Evolutionary conservation across 2,888 invertebrate species (phyloP).

Genomic region (Trisateles emortualis): DNA sequence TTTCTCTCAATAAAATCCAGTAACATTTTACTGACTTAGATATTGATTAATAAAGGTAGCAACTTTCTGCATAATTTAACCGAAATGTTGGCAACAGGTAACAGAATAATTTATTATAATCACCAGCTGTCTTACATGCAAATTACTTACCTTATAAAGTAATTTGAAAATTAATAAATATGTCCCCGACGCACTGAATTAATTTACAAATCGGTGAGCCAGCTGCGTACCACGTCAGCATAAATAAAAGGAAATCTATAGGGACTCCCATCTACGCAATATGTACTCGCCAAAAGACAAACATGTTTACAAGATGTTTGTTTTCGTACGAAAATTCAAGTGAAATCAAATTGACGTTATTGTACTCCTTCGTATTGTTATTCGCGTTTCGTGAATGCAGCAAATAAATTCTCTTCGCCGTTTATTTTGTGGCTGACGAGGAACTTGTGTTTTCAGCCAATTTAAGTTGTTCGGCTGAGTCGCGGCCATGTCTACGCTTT

Average conservation of each 20-base stretch:
- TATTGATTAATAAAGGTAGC: background rate
- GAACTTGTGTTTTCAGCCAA: constrained; percentile 65
- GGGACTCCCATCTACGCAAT: constrained; percentile 23
- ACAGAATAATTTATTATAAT: constrained; percentile 11
- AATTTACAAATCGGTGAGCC: constrained; percentile 28
- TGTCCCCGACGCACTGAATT: constrained; percentile 17
- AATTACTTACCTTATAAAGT: constrained; percentile 13
- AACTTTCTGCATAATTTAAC: background rate
- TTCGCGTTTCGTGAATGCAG: constrained; percentile 55
- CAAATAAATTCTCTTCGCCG: constrained; percentile 53
- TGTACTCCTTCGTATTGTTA: constrained; percentile 57
- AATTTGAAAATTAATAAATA: constrained; percentile 24
- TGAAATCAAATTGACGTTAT: constrained; percentile 64
- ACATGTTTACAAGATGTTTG: constrained; percentile 70
- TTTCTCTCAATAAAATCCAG: no score
- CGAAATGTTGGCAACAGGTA: constrained; percentile 13
- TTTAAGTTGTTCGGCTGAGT: constrained; percentile 62
- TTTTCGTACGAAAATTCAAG: constrained; percentile 36
- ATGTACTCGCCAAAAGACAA: constrained; percentile 54
- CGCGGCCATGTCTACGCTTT: constrained; percentile 42
- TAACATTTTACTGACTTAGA: background rate
- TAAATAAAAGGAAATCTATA: constrained; percentile 34
- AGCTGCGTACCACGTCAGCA: constrained; percentile 14
- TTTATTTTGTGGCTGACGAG: constrained; percentile 57
- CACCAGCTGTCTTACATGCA: constrained; percentile 12